Evolutionary conservation across 37 sponge, comb jelly and placozoan genomes (phyloP).

Genomic region (Halisarca cf. caerulea): DNA sequence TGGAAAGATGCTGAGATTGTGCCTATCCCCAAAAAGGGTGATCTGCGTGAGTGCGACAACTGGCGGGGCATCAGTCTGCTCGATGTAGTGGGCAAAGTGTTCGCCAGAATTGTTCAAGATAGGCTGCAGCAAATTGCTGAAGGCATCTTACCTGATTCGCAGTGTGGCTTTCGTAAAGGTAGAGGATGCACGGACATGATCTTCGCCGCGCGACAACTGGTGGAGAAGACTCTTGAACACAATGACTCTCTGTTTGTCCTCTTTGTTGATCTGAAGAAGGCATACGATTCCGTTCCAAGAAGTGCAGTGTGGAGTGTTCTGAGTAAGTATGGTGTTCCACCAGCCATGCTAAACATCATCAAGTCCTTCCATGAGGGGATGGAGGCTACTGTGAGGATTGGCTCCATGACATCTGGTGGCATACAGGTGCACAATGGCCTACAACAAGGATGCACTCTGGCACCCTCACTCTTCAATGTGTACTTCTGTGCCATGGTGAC

Average conservation of each 20-base stretch:
- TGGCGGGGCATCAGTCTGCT: slow-evolving; percentile 22
- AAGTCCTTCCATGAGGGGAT: too few species aligned
- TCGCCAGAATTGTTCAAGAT: background rate
- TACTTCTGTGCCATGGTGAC: too few species aligned
- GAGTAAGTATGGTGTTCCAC: too few species aligned
- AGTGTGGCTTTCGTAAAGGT: background rate
- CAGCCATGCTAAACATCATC: too few species aligned
- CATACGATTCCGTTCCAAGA: slow-evolving; percentile 32
- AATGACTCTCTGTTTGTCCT: background rate
- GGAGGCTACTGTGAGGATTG: too few species aligned
- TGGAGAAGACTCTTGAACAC: slow-evolving; percentile 9
- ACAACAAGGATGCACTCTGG: too few species aligned
- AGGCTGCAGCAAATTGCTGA: background rate
- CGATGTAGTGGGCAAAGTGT: background rate
- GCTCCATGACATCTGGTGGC: too few species aligned
- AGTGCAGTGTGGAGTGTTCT: too few species aligned
- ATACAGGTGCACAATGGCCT: too few species aligned
- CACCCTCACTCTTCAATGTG: too few species aligned
- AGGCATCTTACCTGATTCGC: slow-evolving; percentile 3
- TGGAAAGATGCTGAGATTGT: slow-evolving; percentile 25
- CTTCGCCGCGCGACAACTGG: slow-evolving; percentile 9
- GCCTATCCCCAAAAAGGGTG: background rate
- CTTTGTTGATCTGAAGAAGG: slow-evolving; percentile 20
- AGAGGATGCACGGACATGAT: slow-evolving; percentile 24
- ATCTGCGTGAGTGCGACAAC: background rate